Evolutionary conservation across 1,140 invertebrate genomes (phyloP), one percentile per base, ranked within the genome.

Genomic region (Octopus bimaculoides): DNA sequence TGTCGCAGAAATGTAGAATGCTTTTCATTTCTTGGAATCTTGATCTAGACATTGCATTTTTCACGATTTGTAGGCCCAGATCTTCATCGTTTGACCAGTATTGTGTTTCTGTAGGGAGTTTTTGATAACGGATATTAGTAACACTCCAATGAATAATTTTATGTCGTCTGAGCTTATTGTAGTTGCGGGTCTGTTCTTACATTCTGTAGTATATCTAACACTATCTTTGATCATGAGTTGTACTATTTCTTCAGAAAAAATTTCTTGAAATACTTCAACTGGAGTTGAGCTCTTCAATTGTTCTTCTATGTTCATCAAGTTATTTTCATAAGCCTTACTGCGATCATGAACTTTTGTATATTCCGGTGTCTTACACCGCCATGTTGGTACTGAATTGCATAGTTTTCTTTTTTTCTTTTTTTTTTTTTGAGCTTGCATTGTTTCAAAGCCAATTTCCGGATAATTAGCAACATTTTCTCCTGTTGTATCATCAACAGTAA

Each of bases 151-250:
- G 7, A 74, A 41, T 74, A 41, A 20, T 74, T 74, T 74, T 41
- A 74, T 17, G 8, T 74, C 73, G 41, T 74, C 73, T 20, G 41
- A 17, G 20, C 73, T 74, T 10, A 74, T 20, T 41, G 41, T 20
- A 74, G 7, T 74, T 9, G 56, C 20, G 20, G 17, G 7, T 20
- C 41, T 74, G 41, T 74, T 20, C 41, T 74, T 20, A 20, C 8
- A 41, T 41, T 20, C 73, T 74, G 73, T 74, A 74, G 73, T 41
- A 74, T 74, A 74, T 17, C 73, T 20, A 74, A 74, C 73, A 61
- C 7, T 74, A 10, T 20, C 73, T 20, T 20, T 74, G 17, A 74
- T 20, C 41, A 20, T 8, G 73, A 20, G 73, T 17, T 10, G 8
- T 20, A 8, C 8, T 20, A 74, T 41, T 74, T 74, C 73, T 8